A percentile compares a stretch with the other conserved stretches of the same genome.
phyloP scores from a whole-genome alignment of 2,888 invertebrate species.

The Lampropteryx suffumata region DNA sequence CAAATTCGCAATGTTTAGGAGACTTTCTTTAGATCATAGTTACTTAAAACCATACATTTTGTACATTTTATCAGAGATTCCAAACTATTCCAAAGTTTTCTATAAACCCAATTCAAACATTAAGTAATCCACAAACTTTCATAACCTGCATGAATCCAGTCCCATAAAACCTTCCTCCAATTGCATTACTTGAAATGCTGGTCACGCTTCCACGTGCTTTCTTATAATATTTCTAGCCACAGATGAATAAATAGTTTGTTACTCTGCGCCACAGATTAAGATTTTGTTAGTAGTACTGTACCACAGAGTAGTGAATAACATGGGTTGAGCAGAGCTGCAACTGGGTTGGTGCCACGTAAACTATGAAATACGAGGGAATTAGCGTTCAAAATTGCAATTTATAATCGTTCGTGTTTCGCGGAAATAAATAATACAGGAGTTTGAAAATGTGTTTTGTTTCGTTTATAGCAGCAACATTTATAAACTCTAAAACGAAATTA shows the following conservation, averaged over 20 bases:
- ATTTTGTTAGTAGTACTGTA: neutral
- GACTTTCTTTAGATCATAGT: no score
- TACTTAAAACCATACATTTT: no score
- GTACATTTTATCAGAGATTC: no score
- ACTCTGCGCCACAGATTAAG: neutral
- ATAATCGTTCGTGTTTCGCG: constrained; percentile 13
- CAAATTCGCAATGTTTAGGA: no score
- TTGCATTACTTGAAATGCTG: constrained; percentile 41
- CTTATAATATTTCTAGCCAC: constrained; percentile 61
- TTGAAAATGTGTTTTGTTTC: neutral
- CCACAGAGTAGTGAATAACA: constrained; percentile 32
- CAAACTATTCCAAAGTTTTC: no score
- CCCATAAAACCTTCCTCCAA: constrained; percentile 6
- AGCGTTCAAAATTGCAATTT: constrained; percentile 16
- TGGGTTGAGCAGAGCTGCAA: constrained; percentile 29
- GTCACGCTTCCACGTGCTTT: constrained; percentile 58
- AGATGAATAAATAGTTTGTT: constrained; percentile 4
- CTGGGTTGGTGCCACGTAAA: constrained; percentile 4
- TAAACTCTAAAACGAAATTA: no score
- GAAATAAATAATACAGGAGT: neutral
- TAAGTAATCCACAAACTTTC: constrained; percentile 7
- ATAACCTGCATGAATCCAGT: constrained; percentile 10
- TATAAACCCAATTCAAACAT: neutral
- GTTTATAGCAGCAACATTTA: no score
- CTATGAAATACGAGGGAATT: constrained; percentile 16